A percentile compares a stretch with the other conserved stretches of the same genome.
These are phyloP conservation scores for Carollia perspicillata DNA, from an alignment of 2,113 vertebrate species.

Conservation along the genomic window DNA sequence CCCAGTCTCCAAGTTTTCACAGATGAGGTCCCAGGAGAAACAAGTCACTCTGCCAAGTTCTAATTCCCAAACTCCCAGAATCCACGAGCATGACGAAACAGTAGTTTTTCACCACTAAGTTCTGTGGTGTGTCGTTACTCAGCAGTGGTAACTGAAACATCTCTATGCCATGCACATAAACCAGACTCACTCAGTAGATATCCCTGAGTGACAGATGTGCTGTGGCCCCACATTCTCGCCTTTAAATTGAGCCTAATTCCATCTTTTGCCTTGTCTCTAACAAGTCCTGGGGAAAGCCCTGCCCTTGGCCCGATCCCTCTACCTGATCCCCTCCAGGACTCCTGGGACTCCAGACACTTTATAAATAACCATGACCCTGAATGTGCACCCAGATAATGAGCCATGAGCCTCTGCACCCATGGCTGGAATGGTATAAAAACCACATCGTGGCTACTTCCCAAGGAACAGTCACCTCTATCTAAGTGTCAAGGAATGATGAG, in stretches of 20 bases:
- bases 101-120: not conserved
- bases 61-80: not conserved
- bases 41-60: not conserved
- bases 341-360: not conserved
- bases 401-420: not conserved
- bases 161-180: not conserved
- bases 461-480: not conserved
- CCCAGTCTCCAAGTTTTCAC: not conserved
- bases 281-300: not conserved
- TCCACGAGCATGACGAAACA: not conserved
- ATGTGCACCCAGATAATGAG: not conserved
- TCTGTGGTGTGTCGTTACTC: not conserved
- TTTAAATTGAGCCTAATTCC: not conserved
- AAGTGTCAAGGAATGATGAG: not conserved
- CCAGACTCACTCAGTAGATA: not conserved
- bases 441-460: not conserved
- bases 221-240: not conserved
- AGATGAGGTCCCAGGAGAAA: not conserved
- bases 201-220: not conserved
- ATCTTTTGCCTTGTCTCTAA: not conserved
- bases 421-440: not conserved
- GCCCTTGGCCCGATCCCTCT: not conserved
- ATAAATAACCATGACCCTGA: not conserved
- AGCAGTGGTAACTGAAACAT: not conserved
- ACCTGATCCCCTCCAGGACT: not conserved